Base-by-base conservation (phyloP, 2,888 invertebrate species). In the Flexamia atlantica region DNA sequence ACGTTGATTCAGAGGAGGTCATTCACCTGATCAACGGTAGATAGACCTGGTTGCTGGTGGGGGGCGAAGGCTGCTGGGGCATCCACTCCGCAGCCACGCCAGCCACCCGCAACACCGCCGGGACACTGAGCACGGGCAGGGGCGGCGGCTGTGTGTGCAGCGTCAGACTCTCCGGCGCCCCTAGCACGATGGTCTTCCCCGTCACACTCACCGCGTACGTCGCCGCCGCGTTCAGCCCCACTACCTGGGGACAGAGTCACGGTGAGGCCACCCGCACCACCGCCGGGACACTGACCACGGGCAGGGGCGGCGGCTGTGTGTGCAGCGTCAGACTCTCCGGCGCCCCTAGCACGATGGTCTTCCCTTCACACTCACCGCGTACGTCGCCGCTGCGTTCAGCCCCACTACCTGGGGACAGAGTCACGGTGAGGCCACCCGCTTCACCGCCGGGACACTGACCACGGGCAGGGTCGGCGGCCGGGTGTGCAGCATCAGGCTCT, bases 181-280 rank as follows among this genome's bases (percentile, higher is more conserved):
- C 82, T 12, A 82, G 68, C 23, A 82, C 25, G 32, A 82, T 64
- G 5, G 82, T 82, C 53, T 82, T 82, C 23, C 70, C 82, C 32
- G 82, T 70, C 28, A 82, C 53, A 25, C 82, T 82, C 50, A 82
- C 20, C 25, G 82, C 50, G 50, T 82, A 82, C 14, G 82, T 82
- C 0, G 82, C 70, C 20, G 82, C 82, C 17, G 82, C 70, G 36
- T 70, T 46, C 10, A 82, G 82, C 4, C 72, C 82, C 14, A 70
- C 72, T 25, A 82, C 12, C 82, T 82, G 36, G 25, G 40, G n/a
- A 25, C 53, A 81, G 53, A 53, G n/a, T n/a, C n/a, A n/a, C n/a
- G n/a, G n/a, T n/a, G n/a, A n/a, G n/a, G n/a, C n/a, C n/a, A n/a
- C n/a, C n/a, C n/a, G n/a, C n/a, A n/a, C n/a, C n/a, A n/a, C n/a